phyloP scores from a whole-genome alignment of 1,140 invertebrate genomes.

The Ceratosolen solmsi region DNA sequence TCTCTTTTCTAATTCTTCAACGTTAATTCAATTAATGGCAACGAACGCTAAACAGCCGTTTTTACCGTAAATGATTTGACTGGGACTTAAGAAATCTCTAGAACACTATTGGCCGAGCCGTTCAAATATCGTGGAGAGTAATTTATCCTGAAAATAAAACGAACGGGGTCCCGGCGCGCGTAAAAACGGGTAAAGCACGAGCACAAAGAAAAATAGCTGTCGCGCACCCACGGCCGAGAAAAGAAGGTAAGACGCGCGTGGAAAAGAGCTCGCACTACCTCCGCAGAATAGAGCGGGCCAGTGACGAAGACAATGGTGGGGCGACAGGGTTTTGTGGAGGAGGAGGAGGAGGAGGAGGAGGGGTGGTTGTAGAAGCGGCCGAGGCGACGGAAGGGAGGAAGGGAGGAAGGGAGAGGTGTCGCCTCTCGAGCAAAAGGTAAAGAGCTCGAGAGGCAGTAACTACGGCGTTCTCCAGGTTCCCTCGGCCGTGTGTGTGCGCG shows the following conservation, averaged over 20 bases:
- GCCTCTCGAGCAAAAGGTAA: background rate
- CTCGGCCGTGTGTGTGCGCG: background rate
- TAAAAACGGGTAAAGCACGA: background rate
- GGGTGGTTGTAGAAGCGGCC: background rate
- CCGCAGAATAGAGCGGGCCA: background rate
- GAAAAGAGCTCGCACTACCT: background rate
- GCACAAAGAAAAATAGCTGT: background rate
- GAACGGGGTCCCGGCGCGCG: background rate
- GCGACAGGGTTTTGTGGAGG: background rate
- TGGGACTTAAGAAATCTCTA: too few relatives aligned
- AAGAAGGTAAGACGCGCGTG: background rate
- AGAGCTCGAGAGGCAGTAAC: background rate
- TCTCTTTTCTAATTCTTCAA: too few relatives aligned
- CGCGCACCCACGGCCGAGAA: background rate
- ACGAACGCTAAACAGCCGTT: too few relatives aligned
- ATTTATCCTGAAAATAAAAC: background rate
- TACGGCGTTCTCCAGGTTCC: constrained; percentile 25
- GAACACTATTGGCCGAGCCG: too few relatives aligned
- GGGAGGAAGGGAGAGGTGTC: background rate
- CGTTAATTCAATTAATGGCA: too few relatives aligned
- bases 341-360: background rate
- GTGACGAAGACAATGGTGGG: background rate
- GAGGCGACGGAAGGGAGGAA: background rate
- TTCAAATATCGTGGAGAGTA: too few relatives aligned
- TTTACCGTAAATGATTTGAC: too few relatives aligned